Evolutionary conservation across 2,113 vertebrate genomes (phyloP), one percentile per base, ranked within the genome.

Genomic region (Trichechus manatus): DNA sequence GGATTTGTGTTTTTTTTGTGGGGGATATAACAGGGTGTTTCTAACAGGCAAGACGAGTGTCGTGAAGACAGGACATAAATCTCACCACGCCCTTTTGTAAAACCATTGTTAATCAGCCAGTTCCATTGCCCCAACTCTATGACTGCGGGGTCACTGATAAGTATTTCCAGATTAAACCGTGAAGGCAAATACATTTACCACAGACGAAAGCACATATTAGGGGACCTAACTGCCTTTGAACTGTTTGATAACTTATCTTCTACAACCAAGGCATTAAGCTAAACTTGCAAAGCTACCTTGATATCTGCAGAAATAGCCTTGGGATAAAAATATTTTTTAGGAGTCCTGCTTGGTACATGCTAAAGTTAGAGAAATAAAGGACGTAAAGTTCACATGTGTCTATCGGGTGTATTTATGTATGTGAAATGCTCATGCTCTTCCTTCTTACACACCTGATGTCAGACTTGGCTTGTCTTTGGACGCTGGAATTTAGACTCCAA

Each of bases 201-300:
- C 96, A 98, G 96, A 75, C 93, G 86, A 98, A 98, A 98, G 95
- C 92, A 90, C 96, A 33, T 36, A 29, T 3, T 81, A 4, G 53
- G n/a, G 75, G 27, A 74, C 64, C 72, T 0, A 5, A 44, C 91
- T 97, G 97, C 61, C 87, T 98, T 98, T 97, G 96, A 97, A 97
- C 6, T 17, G 22, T 9, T 63, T 0, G 86, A 93, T 94, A 98
- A 97, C 96, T 29, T 95, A 97, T 95, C 94, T 97, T 64, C 78
- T 36, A 64, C 36, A 27, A 8, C 59, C 97, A 94, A 89, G 33
- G 47, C 66, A 23, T 47, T n/a, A 47, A 97, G 81, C 66, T 80
- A 7, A 70, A 89, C 59, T 87, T 97, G 96, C 68, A 19, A 93
- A 74, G 29, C 50, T 56, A 33, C 75, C 61, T 61, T 83, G 53